Evolutionary conservation across 2,113 vertebrate genomes (phyloP), one percentile per base, ranked within the genome.

Genomic region (Psammodynastes pulverulentus): DNA sequence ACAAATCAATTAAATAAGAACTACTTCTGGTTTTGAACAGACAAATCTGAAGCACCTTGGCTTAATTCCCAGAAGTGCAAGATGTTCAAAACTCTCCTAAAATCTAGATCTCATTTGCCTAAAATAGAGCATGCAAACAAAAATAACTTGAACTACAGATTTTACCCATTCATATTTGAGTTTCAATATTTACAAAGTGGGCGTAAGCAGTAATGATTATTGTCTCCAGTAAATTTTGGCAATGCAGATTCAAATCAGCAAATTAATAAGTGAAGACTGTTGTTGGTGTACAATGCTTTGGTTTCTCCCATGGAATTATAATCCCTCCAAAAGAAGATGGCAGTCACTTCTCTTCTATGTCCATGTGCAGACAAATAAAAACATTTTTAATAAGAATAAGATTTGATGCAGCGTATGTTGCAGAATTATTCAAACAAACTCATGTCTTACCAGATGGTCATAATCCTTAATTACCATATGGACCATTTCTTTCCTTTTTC

Each of bases 401-500:
- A 96, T 95, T 94, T 0, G 0, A 56, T 91, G 89, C 9, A 94
- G 93, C 91, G 96, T 96, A 92, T 91, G 94, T 95, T 94, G 94
- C 67, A 43, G 94, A 91, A 92, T 89, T 95, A 94, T 95, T 94
- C 45, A 86, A 95, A 92, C 94, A 94, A 88, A 92, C 96, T 94
- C 92, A 85, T 96, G 91, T 93, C 93, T 95, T 90, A 95, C 95
- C 97, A 98, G 97, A 97, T 98, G 97, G 97, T 91, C 93, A 86
- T 89, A 94, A 97, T 97, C 97, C 97, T 97, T 97, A 97, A 93
- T 84, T 92, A 95, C 96, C 97, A 97, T 96, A 97, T 97, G 97
- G 97, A 94, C 84, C 84, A 95, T 90, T 95, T 90, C 90, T n/a
- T 15, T 26, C 29, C 86, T 91, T 93, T 93, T 24, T 92, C 93